A percentile compares a stretch with the other conserved stretches of the same genome.
phyloP scores from a whole-genome alignment of 1,140 invertebrate genomes.

The Hyles vespertilio region DNA sequence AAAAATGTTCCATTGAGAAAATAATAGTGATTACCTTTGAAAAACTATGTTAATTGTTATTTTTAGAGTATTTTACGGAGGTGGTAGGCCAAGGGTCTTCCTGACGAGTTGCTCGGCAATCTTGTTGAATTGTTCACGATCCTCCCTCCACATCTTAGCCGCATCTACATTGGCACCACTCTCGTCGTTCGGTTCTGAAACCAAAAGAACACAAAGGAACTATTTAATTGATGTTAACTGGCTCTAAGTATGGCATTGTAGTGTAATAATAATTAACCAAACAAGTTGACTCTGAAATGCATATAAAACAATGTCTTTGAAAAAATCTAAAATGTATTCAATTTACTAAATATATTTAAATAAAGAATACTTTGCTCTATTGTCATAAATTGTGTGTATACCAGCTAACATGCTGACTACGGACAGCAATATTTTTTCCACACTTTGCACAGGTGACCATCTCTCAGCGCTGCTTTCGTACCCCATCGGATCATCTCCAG shows the following conservation, averaged over 20 bases:
- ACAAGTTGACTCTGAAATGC: too few relatives aligned
- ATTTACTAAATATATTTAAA: too few relatives aligned
- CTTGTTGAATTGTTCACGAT: slow-evolving; percentile 94
- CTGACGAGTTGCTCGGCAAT: slow-evolving; percentile 95
- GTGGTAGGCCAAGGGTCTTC: slow-evolving; percentile 84
- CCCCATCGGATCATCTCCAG: slow-evolving; percentile 99
- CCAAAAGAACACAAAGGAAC: neutral
- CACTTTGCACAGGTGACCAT: slow-evolving; percentile 97
- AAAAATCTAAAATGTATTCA: too few relatives aligned
- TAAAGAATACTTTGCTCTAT: too few relatives aligned
- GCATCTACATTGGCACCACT: slow-evolving; percentile 99
- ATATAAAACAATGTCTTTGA: too few relatives aligned
- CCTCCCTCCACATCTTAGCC: slow-evolving; percentile 99
- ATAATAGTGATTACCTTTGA: neutral
- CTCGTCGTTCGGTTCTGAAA: slow-evolving; percentile 97
- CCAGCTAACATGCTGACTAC: slow-evolving; percentile 98
- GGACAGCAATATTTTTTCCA: slow-evolving; percentile 98
- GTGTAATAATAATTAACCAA: too few relatives aligned
- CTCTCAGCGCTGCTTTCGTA: slow-evolving; percentile 98
- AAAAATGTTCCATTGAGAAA: neutral
- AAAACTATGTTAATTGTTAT: neutral
- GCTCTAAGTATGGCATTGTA: too few relatives aligned
- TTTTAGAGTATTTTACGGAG: slow-evolving; percentile 7
- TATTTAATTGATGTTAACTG: too few relatives aligned
- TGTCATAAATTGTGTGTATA: slow-evolving; percentile 54